Evolutionary conservation across 2,113 vertebrate species (phyloP).

Genomic region (Chunga burmeisteri): DNA sequence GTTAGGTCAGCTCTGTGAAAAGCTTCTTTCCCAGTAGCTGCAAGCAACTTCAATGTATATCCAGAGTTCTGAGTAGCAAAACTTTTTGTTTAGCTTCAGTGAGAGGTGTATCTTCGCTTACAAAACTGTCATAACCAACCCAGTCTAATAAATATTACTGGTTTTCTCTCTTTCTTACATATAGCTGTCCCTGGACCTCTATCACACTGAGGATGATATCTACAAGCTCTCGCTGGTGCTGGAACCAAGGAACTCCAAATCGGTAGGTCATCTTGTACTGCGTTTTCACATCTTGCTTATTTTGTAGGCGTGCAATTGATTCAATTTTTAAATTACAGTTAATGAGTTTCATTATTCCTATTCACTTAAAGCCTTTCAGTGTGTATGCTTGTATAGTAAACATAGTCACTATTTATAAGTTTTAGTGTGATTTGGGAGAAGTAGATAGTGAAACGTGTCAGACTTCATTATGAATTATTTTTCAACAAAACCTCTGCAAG

Average conservation of each 20-base stretch:
- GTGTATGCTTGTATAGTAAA: neutral
- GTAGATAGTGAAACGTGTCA: neutral
- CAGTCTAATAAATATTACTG: neutral
- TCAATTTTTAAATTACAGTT: neutral
- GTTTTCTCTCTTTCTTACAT: conserved; percentile 4
- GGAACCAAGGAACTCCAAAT: conserved; percentile 94
- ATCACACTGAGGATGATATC: conserved; percentile 97
- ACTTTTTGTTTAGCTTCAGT: neutral
- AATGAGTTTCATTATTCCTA: neutral
- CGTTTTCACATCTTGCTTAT: neutral
- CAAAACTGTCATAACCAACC: neutral
- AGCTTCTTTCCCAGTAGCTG: neutral
- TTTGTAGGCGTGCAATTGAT: neutral
- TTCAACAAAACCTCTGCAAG: neutral
- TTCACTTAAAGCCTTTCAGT: neutral
- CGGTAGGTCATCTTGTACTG: conserved; percentile 62
- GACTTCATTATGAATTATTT: neutral
- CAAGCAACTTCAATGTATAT: rapidly evolving
- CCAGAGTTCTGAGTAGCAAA: neutral
- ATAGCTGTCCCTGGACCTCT: conserved; percentile 95
- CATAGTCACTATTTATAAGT: neutral
- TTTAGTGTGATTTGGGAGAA: neutral
- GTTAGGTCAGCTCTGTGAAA: neutral
- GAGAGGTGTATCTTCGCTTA: neutral
- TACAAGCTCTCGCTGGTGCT: conserved; percentile 94